A percentile compares a stretch with the other conserved stretches of the same genome.
phyloP scores from a whole-genome alignment of 2,888 invertebrate genomes.

The Drosophila imparisetae region DNA sequence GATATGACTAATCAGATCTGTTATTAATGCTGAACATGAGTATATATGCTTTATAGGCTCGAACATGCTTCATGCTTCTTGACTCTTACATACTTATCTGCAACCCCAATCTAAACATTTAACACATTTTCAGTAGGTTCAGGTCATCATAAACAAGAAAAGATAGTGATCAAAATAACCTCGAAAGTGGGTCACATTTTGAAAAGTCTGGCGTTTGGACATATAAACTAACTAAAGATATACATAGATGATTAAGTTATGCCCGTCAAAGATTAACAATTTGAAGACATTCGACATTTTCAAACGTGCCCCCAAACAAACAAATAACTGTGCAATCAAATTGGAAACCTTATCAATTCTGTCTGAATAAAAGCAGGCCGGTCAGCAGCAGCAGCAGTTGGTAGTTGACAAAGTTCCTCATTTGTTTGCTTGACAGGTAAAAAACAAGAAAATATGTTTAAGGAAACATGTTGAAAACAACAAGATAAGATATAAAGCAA shows the following conservation, averaged over 20 bases:
- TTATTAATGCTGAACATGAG: not conserved
- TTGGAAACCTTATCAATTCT: constrained; percentile 28
- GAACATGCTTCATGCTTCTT: not conserved
- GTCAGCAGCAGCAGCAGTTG: not conserved
- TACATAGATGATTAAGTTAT: not conserved
- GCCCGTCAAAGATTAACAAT: not conserved
- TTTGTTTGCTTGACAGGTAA: constrained; percentile 31
- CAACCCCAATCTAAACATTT: not conserved
- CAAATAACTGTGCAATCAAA: not conserved
- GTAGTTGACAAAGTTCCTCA: constrained; percentile 38
- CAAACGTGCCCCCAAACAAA: not conserved
- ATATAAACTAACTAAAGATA: not conserved
- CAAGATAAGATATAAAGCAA: constrained; percentile 57
- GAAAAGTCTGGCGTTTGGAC: not conserved
- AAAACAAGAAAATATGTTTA: constrained; percentile 42
- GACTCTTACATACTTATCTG: not conserved
- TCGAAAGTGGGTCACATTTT: not conserved
- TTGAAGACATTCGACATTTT: not conserved
- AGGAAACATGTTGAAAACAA: constrained; percentile 45
- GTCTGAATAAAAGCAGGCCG: not conserved
- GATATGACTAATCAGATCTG: not conserved
- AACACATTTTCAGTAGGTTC: not conserved
- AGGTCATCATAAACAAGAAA: not conserved
- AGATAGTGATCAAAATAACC: not conserved
- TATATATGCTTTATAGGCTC: not conserved